Conservation (phyloP, 2,797 vertebrate genomes). For the Pelobates cultripes region DNA sequence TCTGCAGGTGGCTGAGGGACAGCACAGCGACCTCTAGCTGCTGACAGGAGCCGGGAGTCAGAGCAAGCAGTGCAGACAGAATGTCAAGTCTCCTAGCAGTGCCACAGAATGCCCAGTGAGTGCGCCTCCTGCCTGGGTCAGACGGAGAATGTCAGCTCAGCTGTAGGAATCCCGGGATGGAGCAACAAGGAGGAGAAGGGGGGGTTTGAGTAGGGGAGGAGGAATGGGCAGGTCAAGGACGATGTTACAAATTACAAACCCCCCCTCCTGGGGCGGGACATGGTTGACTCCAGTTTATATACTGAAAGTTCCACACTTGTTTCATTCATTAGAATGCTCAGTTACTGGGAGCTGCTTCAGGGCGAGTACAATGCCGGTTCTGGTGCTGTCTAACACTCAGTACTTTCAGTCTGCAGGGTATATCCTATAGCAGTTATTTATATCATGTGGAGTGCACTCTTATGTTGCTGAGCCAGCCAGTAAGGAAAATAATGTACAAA, state of each 20-base stretch:
- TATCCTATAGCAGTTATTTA: no score
- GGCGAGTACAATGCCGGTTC: neutral
- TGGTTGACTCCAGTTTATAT: neutral
- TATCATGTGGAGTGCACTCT: no score
- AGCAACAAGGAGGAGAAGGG: conserved; percentile 56
- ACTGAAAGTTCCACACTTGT: neutral
- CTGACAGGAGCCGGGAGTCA: conserved; percentile 40
- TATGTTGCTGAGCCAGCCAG: no score
- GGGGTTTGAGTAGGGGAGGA: conserved; percentile 43
- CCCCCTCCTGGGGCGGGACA: conserved; percentile 66
- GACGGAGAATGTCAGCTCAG: conserved; percentile 65
- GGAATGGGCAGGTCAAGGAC: conserved; percentile 61
- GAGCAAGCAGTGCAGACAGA: conserved; percentile 57
- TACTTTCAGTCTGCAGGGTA: no score
- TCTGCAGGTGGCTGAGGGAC: conserved; percentile 36
- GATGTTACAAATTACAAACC: conserved; percentile 67
- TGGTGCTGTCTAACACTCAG: neutral
- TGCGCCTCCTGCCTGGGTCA: conserved; percentile 68
- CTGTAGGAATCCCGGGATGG: conserved; percentile 64
- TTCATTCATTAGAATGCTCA: conserved; percentile 30
- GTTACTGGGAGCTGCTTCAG: neutral
- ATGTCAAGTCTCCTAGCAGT: conserved; percentile 62
- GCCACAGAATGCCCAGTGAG: conserved; percentile 38
- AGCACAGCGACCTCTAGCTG: conserved; percentile 37
- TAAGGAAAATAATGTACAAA: no score